Base-by-base conservation (phyloP, 2,888 invertebrate species). In the Notodonta dromedarius region DNA sequence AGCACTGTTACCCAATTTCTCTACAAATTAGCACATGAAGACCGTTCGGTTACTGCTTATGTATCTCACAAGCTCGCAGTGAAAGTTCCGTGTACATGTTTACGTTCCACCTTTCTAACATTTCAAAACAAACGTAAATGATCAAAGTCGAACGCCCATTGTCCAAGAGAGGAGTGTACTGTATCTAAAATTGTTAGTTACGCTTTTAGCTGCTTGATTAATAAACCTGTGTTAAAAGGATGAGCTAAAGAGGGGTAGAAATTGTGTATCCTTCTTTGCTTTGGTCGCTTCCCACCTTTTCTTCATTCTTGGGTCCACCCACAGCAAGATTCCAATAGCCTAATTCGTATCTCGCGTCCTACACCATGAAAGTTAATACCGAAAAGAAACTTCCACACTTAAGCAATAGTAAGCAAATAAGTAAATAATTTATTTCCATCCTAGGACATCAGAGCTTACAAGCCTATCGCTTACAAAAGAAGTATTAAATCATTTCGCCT, bases 51-150 rank as follows among this genome's bases (percentile, higher is more conserved):
- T 40, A 48, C 16, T 48, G 57, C 59, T 63, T 46, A 65, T 62
- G 58, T 65, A 67, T 67, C 59, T 56, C 70, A 62, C 46, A 11
- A 60, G 70, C 61, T 61, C 57, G 44, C 58, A 61, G 67, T 61
- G 70, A 70, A 70, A 70, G 70, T 67, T 44, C 51, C 42, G 35
- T n/a, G n/a, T 46, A 11, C 9, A 51, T 59, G 40, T 64, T 57
- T 60, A 62, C 51, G 50, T 58, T 14, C 46, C 57, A 58, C 70
- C 70, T 70, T 70, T 70, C 65, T 70, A 70, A 67, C 59, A 59
- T 24, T 53, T 58, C 62, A 56, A 62, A 60, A 51, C 59, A 51
- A 52, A 52, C 32, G 24, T 16, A 42, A 40, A 55, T 50, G 39
- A 58, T 54, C 54, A 32, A 54, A 58, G 51, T 48, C 9, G 32